Evolutionary conservation across 2,797 vertebrate genomes (phyloP), one percentile per base, ranked within the genome.

Genomic region (Lates japonicus): DNA sequence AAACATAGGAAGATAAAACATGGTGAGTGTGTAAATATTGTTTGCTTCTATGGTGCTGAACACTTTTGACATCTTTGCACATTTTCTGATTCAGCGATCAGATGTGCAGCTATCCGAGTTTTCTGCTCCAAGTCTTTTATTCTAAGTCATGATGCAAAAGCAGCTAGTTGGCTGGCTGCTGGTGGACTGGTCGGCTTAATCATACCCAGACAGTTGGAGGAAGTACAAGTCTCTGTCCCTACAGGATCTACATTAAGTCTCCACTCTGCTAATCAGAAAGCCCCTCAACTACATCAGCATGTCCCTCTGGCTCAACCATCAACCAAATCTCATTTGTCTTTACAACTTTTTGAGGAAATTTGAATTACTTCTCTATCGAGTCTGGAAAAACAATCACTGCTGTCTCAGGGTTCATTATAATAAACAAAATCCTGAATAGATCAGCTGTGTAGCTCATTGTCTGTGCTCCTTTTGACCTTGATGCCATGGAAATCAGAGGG

Each of bases 201-300:
- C 80, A 88, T 92, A 92, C 67, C 87, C 91, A 95, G 93, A 91
- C 68, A 71, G 74, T 80, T 88, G 89, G 89, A 92, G 83, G 78
- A 86, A 75, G 78, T 78, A 91, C 88, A 92, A 82, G 76, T 83
- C 85, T 76, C 64, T 69, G 66, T 83, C 83, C 87, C 84, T 78
- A 88, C 74, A 86, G 90, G 83, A 72, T 90, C 87, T 88, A 80
- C 84, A 81, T 82, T 78, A 90, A 82, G 78, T 75, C 87, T 87
- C 80, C 68, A 78, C 78, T 75, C 74, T 77, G 82, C 81, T 90
- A 91, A 93, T 93, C 88, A 86, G 70, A 90, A 87, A 92, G 87
- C 64, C 69, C 52, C 80, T 82, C 78, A 69, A 83, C 73, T 84
- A 76, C 76, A 93, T 89, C 83, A 89, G 60, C 64, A 84, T 70